Evolutionary conservation across 2,113 vertebrate species (phyloP), one percentile per base, ranked within the genome.

Genomic region (Cephalopholis sonnerati): DNA sequence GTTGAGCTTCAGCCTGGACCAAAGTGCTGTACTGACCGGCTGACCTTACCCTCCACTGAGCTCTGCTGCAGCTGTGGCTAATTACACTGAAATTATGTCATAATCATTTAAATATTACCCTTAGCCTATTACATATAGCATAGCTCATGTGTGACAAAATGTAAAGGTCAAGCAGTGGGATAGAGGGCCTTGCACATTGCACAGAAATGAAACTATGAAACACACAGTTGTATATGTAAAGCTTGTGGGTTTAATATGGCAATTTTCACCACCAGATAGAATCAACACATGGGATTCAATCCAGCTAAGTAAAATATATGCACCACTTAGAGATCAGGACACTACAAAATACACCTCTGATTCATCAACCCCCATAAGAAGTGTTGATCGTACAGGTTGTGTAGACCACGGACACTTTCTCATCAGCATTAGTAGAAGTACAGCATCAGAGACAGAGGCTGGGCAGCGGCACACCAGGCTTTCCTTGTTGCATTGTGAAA

Each of bases 181-280:
- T 2, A 9, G 27, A 13, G 7, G 20, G 29, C 25, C 29, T 39
- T 24, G 6, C 17, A 7, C 7, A 36, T 7, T 36, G 4, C 32
- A 59, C 15, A 65, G 16, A 59, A 87, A 81, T 41, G 9, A 86
- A 79, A 76, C 0, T 17, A 36, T 7, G 57, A 5, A 51, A 20
- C 59, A 83, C 69, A 83, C 18, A 36, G 41, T 27, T 50, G 44
- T 77, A 12, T 79, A 74, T 70, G 82, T 91, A 85, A 92, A 92
- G 75, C 82, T 86, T 65, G 80, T 83, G 81, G 82, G 51, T 94
- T 94, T 94, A 94, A 90, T 94, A 87, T 90, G 90, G 85, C 92
- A 91, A 75, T 81, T 90, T 77, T 72, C 83, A 88, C 83, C 79
- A 92, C 82, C 86, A 77, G 89, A 92, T 55, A 89, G 92, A 92